Base-by-base conservation (phyloP, 64 coral and sea anemone species). In the Cladopsammia gracilis region DNA sequence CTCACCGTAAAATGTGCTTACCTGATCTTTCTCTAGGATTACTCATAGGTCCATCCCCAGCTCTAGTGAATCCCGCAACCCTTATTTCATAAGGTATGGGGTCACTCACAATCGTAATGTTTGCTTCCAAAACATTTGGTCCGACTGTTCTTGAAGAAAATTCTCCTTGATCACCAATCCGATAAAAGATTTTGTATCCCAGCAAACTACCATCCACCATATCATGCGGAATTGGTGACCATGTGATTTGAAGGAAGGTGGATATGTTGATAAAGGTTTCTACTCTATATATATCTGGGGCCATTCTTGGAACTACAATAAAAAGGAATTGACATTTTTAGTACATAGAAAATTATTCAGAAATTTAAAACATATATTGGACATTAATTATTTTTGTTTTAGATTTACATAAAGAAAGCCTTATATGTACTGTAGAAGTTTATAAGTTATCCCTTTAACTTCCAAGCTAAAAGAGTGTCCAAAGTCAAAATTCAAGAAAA, bases 171-270 rank as follows among this genome's bases (percentile, higher is more conserved):
- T 23, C 6, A 7, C 62, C 60, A 10, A 6, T 4, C 1, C 80
- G 60, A 62, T 83, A 66, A 23, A 49, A 83, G 0, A 83, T 43
- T 10, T 51, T 64, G 61, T 83, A 83, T 64, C 80, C 80, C 20
- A 65, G 7, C 9, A 67, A 50, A 2, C 10, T 13, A 3, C 80
- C 80, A 3, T 83, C 20, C 16, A 65, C 44, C 7, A 11, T 23
- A 7, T 83, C 34, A 12, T 20, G 46, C 6, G 80, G 80, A 67
- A 83, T 66, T 20, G 43, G 60, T 1, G 3, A 4, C 80, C 80
- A 83, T 13, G 42, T 51, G 0, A 83, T 58, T 2, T 13, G 1
- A 1, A 83, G 23, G 18, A 48, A 46, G 4, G 47, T 13, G 16
- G 72, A 48, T 1, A 11, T 51, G 60, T 64, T 23, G 8, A 66